Percentiles rank a stretch among this genome's conserved stretches.
Evolutionary conservation across 37 sponge, comb jelly and placozoan genomes (phyloP).

Genomic region (Diacarnus erythraeanus): DNA sequence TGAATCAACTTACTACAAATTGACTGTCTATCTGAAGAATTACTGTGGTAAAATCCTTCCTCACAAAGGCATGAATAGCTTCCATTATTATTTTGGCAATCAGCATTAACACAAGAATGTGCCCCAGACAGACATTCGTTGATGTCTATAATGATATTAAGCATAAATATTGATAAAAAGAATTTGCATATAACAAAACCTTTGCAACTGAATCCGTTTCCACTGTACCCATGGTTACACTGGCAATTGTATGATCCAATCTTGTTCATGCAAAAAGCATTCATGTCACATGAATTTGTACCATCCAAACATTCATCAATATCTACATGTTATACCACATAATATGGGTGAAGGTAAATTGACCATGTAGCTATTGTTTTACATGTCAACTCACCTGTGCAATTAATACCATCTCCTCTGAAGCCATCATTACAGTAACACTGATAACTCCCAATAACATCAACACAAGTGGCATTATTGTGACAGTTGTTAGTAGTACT

Average conservation of each 20-base stretch:
- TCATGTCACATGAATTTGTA: not conserved
- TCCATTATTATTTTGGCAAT: not conserved
- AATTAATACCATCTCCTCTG: not conserved
- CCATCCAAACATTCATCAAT: not conserved
- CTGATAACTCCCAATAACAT: not conserved
- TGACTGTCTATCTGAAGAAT: no score
- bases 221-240: not conserved
- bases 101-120: not conserved
- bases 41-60: no score
- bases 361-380: not conserved
- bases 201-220: not conserved
- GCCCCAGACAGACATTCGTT: not conserved
- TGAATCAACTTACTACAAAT: no score
- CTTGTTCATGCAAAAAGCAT: not conserved
- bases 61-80: not conserved
- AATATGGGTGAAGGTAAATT: not conserved
- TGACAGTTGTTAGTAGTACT: not conserved
- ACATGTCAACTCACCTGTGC: not conserved
- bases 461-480: not conserved
- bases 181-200: not conserved
- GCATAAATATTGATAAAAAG: not conserved
- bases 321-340: not conserved
- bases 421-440: not conserved
- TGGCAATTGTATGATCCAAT: not conserved
- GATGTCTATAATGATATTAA: not conserved